phyloP scores from a whole-genome alignment of 2,888 invertebrate species.

The Ctena decussata region DNA sequence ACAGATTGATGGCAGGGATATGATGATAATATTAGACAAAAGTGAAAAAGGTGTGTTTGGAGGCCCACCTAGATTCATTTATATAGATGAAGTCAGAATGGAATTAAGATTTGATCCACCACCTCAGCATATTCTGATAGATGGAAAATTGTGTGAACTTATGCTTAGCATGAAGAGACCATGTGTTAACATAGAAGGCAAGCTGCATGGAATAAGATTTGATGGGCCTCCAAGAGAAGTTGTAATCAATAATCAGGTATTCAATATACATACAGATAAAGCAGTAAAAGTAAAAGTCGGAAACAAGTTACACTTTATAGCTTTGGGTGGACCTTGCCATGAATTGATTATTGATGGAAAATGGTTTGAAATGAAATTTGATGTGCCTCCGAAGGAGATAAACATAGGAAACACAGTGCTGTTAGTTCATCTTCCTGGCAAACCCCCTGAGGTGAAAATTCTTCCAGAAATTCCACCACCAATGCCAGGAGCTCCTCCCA shows the following conservation, averaged over 20 bases:
- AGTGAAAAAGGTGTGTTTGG: slow-evolving; percentile 91
- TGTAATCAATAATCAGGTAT: slow-evolving; percentile 94
- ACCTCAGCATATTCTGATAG: slow-evolving; percentile 96
- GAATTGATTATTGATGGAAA: slow-evolving; percentile 86
- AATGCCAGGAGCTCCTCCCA: slow-evolving; percentile 33
- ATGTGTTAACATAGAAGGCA: slow-evolving; percentile 86
- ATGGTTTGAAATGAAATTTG: slow-evolving; percentile 94
- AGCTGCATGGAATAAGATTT: slow-evolving; percentile 91
- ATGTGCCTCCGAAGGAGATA: slow-evolving; percentile 94
- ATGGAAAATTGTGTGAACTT: slow-evolving; percentile 83
- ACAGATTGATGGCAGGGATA: slow-evolving; percentile 93
- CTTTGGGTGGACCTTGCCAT: slow-evolving; percentile 86
- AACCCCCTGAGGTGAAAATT: slow-evolving; percentile 97
- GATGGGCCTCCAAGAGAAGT: slow-evolving; percentile 97
- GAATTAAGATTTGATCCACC: slow-evolving; percentile 94
- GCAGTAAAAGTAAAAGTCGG: slow-evolving; percentile 88
- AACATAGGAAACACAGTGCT: slow-evolving; percentile 93
- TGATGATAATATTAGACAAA: slow-evolving; percentile 94
- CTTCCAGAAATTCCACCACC: slow-evolving; percentile 68
- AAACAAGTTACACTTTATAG: slow-evolving; percentile 80
- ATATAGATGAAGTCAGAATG: slow-evolving; percentile 92
- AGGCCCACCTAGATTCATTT: slow-evolving; percentile 93
- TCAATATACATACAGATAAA: slow-evolving; percentile 80
- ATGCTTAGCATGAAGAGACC: slow-evolving; percentile 81
- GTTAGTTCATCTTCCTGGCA: slow-evolving; percentile 93